Percentiles rank a stretch among this genome's conserved stretches.
Conservation (phyloP, 2,113 vertebrate genomes). For the Callospermophilus lateralis region DNA sequence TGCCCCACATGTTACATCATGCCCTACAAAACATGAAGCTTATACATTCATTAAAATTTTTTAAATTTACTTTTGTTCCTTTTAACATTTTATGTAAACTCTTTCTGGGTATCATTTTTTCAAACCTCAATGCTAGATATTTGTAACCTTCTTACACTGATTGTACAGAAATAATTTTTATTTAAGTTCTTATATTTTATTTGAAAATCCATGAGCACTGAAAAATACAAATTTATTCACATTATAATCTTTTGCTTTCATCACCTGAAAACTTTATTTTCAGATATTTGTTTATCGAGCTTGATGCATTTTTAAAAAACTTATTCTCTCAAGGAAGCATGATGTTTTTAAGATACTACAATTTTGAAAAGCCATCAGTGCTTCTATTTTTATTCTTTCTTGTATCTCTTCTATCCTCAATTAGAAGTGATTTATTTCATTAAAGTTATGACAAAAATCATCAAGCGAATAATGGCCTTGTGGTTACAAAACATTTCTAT, state of each 20-base stretch:
- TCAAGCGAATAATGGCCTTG: neutral
- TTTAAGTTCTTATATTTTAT: neutral
- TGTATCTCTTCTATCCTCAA: neutral
- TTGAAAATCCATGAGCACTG: neutral
- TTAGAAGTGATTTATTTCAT: constrained; percentile 29
- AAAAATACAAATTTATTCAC: neutral
- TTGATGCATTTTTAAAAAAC: neutral
- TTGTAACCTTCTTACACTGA: neutral
- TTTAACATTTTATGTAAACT: neutral
- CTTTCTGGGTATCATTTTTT: neutral
- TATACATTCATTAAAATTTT: neutral
- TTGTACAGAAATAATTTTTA: neutral
- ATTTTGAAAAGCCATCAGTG: neutral
- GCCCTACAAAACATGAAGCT: no score
- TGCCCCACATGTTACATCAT: no score
- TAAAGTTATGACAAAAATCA: neutral
- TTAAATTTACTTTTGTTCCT: neutral
- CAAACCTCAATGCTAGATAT: neutral
- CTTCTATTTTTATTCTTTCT: neutral
- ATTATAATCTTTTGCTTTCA: neutral
- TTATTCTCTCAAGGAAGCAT: neutral
- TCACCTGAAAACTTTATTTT: neutral
- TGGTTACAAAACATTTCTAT: neutral
- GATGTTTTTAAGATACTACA: neutral
- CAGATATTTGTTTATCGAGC: neutral